Evolutionary conservation across 2,797 vertebrate species (phyloP).

Genomic region (Siniperca scherzeri): DNA sequence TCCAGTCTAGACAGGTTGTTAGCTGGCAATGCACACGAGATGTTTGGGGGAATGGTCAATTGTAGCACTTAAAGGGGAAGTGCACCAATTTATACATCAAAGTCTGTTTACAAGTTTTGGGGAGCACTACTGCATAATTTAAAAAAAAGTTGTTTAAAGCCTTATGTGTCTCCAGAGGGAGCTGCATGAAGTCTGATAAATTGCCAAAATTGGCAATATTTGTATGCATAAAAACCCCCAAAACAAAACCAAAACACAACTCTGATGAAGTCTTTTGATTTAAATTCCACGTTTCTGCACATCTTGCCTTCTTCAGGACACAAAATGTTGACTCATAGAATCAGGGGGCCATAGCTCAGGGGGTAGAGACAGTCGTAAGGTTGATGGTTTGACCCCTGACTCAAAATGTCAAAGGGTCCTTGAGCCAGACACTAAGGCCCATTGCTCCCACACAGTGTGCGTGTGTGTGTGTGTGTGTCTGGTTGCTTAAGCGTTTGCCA

Average conservation of each 20-base stretch:
- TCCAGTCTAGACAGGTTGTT: background rate
- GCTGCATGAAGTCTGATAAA: background rate
- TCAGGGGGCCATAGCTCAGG: background rate
- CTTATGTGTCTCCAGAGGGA: background rate
- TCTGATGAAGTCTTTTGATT: background rate
- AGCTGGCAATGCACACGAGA: background rate
- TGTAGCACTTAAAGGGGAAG: background rate
- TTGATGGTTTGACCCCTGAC: background rate
- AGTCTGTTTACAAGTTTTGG: too few relatives aligned
- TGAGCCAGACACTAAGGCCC: background rate
- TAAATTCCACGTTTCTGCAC: background rate
- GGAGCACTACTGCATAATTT: too few relatives aligned
- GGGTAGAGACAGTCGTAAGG: background rate
- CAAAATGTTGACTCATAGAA: conserved; percentile 3
- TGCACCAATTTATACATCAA: background rate
- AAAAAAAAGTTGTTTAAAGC: background rate
- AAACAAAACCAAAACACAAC: background rate
- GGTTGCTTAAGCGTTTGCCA: background rate
- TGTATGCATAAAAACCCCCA: background rate
- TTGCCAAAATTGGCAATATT: background rate
- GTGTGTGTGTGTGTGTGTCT: background rate
- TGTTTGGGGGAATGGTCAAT: background rate
- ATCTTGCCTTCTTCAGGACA: background rate
- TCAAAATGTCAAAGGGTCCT: background rate
- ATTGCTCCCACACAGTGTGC: background rate